These are phyloP conservation scores for Myiotriccus ornatus DNA, from an alignment of 2,797 vertebrate species.

Conservation along the genomic window DNA sequence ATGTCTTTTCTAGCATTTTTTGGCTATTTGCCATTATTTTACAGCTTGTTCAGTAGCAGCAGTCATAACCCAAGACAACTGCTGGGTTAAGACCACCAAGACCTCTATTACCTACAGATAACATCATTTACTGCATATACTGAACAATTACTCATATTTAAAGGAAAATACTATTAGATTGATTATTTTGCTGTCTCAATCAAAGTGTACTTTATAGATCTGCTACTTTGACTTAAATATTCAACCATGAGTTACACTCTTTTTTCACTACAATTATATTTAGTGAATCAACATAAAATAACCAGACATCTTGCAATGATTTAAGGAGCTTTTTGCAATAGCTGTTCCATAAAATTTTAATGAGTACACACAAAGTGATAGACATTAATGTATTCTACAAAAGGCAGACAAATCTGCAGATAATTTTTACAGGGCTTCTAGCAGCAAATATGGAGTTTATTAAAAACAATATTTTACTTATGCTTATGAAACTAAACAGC, in stretches of 20 bases:
- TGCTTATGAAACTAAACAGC: slow-evolving; percentile 42
- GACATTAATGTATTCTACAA: slow-evolving; percentile 59
- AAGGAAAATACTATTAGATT: neutral
- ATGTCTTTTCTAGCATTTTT: neutral
- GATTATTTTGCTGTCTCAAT: neutral
- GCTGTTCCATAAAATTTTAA: slow-evolving; percentile 76
- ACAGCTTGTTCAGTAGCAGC: neutral
- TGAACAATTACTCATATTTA: neutral
- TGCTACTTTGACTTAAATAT: neutral
- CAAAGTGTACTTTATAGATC: neutral
- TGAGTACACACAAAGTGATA: slow-evolving; percentile 60
- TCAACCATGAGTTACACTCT: neutral
- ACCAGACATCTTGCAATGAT: slow-evolving; percentile 45
- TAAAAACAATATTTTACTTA: slow-evolving; percentile 75
- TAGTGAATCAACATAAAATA: slow-evolving; percentile 57
- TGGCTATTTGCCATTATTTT: neutral
- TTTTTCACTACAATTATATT: slow-evolving; percentile 32
- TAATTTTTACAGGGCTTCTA: slow-evolving; percentile 43
- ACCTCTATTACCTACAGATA: neutral
- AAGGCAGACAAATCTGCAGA: slow-evolving; percentile 44
- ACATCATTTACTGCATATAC: neutral
- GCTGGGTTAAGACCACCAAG: neutral
- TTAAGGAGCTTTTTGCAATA: slow-evolving; percentile 60
- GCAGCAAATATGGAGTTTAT: slow-evolving; percentile 63
- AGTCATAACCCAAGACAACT: neutral